Evolutionary conservation across 1,140 invertebrate species (phyloP).

Genomic region (Wiebesia pumilae): DNA sequence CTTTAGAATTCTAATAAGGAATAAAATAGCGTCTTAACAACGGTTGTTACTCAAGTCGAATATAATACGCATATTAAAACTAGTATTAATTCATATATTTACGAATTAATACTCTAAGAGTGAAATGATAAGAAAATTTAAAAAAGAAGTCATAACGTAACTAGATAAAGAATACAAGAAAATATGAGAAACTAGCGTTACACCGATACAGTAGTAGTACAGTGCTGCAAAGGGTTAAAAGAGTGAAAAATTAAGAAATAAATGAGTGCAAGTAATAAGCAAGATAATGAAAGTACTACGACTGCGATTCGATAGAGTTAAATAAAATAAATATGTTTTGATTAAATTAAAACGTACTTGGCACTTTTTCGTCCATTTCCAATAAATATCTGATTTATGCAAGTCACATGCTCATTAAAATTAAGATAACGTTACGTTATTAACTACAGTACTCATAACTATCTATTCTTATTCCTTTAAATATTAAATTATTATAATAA

Average conservation of each 20-base stretch:
- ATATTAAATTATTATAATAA: conserved; percentile 6
- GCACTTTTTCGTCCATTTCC: conserved; percentile 10
- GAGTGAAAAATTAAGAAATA: conserved; percentile 7
- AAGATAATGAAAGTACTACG: neutral
- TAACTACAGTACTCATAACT: neutral
- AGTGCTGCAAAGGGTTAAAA: conserved; percentile 24
- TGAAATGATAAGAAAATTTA: neutral
- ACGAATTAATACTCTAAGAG: neutral
- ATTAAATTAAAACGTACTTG: neutral
- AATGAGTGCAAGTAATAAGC: conserved; percentile 21
- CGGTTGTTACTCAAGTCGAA: no score
- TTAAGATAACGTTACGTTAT: neutral
- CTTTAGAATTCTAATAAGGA: no score
- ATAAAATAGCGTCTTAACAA: no score
- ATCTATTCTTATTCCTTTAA: neutral
- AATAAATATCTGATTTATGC: neutral
- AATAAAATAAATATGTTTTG: conserved; percentile 21
- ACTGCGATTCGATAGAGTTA: conserved; percentile 24
- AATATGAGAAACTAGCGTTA: neutral
- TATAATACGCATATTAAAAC: no score
- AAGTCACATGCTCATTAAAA: conserved; percentile 5
- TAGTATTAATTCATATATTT: no score
- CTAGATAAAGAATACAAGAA: neutral
- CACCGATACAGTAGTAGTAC: neutral
- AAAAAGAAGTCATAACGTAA: neutral